Percentiles rank a stretch among this genome's conserved stretches.
Evolutionary conservation across 2,113 vertebrate genomes (phyloP).

Genomic region (Edolisoma coerulescens): DNA sequence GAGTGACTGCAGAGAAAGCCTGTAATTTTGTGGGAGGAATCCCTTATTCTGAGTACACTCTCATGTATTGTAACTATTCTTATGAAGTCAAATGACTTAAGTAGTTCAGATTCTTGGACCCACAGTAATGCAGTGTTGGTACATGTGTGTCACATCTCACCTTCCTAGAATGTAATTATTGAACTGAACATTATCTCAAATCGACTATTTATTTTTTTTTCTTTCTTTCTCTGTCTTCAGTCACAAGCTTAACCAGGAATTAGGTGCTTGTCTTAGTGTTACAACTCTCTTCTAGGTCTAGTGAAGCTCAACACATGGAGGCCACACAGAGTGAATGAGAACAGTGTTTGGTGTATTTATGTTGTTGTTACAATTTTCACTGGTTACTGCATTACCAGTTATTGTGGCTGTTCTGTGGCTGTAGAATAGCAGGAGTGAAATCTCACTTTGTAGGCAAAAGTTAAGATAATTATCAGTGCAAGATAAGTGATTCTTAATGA

Average conservation of each 20-base stretch:
- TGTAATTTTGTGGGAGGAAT: neutral
- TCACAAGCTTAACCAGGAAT: neutral
- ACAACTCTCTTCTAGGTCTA: neutral
- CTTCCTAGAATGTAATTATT: neutral
- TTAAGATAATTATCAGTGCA: neutral
- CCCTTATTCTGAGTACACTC: neutral
- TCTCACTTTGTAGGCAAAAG: neutral
- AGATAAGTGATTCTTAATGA: neutral
- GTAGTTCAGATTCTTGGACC: neutral
- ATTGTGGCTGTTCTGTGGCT: neutral
- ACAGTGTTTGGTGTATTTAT: neutral
- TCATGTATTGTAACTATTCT: neutral
- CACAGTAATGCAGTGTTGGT: neutral
- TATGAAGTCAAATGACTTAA: neutral
- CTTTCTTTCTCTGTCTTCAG: neutral
- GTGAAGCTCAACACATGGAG: neutral
- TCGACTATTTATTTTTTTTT: neutral
- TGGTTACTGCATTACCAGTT: neutral
- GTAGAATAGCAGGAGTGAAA: neutral
- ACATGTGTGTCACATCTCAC: neutral
- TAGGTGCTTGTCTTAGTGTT: neutral
- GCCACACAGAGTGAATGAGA: neutral
- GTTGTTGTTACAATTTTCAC: neutral
- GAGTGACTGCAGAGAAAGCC: neutral
- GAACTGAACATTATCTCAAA: neutral